Evolutionary conservation across 1,140 invertebrate genomes (phyloP).

Genomic region (Paraescarpia echinospica): DNA sequence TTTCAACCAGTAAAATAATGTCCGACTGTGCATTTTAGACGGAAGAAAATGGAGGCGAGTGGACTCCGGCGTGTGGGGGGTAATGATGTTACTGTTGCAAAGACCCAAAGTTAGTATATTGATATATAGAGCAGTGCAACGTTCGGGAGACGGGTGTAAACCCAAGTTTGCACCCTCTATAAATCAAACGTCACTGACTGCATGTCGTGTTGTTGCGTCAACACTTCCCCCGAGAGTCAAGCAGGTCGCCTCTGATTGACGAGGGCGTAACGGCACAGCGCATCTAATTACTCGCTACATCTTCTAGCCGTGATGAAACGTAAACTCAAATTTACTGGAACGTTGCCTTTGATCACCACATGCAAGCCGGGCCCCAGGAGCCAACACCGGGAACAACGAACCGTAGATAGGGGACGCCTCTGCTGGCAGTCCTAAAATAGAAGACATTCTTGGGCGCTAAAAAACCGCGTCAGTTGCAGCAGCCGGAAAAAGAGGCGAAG

Average conservation of each 20-base stretch:
- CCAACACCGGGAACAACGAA: neutral
- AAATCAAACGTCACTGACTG: neutral
- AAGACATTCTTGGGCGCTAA: neutral
- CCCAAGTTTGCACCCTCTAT: neutral
- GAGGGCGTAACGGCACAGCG: neutral
- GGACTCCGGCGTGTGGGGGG: no score
- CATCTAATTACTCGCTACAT: neutral
- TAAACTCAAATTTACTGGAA: neutral
- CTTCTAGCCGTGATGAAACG: neutral
- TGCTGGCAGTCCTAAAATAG: neutral
- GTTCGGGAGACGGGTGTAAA: neutral
- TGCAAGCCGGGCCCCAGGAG: neutral
- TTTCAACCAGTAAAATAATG: no score
- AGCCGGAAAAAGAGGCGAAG: neutral
- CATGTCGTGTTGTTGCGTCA: neutral
- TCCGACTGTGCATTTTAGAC: no score
- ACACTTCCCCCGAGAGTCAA: neutral
- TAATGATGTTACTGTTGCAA: no score
- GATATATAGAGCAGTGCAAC: no score
- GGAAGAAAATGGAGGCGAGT: no score
- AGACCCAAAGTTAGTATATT: no score
- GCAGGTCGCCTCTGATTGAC: neutral
- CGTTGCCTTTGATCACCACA: neutral
- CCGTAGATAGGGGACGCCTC: neutral
- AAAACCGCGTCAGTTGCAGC: neutral